A percentile compares a stretch with the other conserved stretches of the same genome.
These are phyloP conservation scores for Corbicula japonica DNA, from an alignment of 2,888 invertebrate species.

Conservation along the genomic window DNA sequence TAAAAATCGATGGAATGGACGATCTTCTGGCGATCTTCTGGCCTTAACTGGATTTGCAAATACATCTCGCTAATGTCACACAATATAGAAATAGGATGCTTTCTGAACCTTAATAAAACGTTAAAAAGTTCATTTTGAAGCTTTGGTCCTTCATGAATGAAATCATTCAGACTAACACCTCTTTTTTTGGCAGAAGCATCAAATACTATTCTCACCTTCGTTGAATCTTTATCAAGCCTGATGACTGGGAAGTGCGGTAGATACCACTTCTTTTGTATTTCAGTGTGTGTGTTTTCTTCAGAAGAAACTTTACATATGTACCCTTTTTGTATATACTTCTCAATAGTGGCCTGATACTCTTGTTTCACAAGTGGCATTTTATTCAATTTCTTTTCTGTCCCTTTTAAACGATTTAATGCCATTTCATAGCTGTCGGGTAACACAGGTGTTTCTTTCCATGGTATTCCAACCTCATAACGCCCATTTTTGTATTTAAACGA, in stretches of 20 bases:
- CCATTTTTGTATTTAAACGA: constrained; percentile 23
- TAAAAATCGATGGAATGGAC: constrained; percentile 31
- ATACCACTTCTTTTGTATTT: constrained; percentile 39
- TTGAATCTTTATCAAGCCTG: constrained; percentile 46
- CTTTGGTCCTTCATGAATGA: constrained; percentile 55
- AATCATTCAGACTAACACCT: constrained; percentile 43
- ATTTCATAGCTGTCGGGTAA: constrained; percentile 39
- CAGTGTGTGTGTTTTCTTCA: no score
- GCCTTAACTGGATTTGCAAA: constrained; percentile 15
- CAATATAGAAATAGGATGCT: constrained; percentile 37
- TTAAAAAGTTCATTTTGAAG: constrained; percentile 61
- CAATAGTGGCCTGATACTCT: constrained; percentile 34
- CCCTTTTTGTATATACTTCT: constrained; percentile 38
- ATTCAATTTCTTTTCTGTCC: constrained; percentile 44
- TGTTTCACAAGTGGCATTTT: constrained; percentile 32
- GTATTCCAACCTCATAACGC: constrained; percentile 50
- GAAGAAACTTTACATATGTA: constrained; percentile 32
- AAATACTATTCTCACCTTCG: constrained; percentile 34
- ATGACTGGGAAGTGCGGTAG: constrained; percentile 61
- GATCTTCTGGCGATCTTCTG: constrained; percentile 4
- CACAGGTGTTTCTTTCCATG: constrained; percentile 46
- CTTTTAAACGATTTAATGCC: constrained; percentile 35
- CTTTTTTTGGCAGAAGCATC: constrained; percentile 53
- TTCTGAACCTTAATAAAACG: constrained; percentile 53
- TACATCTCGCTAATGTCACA: constrained; percentile 62